Evolutionary conservation across 2,797 vertebrate species (phyloP), one percentile per base, ranked within the genome.

Genomic region (Gambelia wislizenii): DNA sequence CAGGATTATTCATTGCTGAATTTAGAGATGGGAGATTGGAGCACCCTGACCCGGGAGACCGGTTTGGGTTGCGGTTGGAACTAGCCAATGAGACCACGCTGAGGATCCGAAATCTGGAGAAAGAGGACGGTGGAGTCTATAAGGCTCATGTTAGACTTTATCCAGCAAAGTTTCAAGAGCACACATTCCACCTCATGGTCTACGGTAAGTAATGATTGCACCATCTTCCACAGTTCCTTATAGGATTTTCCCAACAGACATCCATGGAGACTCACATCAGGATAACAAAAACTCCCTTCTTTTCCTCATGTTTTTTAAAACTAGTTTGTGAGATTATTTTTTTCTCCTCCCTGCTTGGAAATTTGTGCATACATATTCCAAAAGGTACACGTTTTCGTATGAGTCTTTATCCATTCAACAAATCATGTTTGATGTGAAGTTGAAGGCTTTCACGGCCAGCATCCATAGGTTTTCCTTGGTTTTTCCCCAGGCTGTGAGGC

Each of bases 1-100:
- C 2, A 4, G 0, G 0, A 5, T 4, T 44, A 9, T 4, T 3
- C 25, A 4, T 77, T 14, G 56, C 42, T 1, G 54, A 77, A n/a
- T 44, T 61, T 4, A 47, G 4, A 1, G 8, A 25, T 1, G 30
- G 84, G 22, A 44, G n/a, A 9, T 9, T 33, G 54, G 30, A 47
- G 54, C 16, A 14, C 25, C 6, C 4, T 6, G 22, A 76, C 6
- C 36, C 39, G 6, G 8, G 20, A 14, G n/a, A 74, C 54, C 4
- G 27, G 22, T 76, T 85, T 61, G 39, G 72, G 36, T 6, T 4
- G 14, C 52, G 83, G 5, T 36, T 85, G 16, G 52, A 75, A 56
- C 25, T 74, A 20, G 14, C 5, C 8, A 36, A 30, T 13, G 13
- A 61, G 72, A 61, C 84, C 54, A 49, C 47, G 47, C 47, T 49